A percentile compares a stretch with the other conserved stretches of the same genome.
These are phyloP conservation scores for Lepidocyrtinus sp. DNA, from an alignment of 2,888 invertebrate genomes.

Conservation along the genomic window DNA sequence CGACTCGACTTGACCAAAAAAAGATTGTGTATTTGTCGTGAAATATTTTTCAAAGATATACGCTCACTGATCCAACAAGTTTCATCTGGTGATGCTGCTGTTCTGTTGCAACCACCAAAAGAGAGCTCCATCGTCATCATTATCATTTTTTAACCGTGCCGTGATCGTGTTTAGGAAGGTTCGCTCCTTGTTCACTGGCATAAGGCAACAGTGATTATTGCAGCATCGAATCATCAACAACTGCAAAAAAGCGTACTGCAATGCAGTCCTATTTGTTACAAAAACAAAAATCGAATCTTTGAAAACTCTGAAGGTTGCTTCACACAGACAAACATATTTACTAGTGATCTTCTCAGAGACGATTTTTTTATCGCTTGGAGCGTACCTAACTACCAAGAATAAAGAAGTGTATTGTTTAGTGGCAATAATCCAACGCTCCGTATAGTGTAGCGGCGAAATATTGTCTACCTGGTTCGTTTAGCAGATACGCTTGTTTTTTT, in stretches of 20 bases:
- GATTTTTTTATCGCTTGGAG: background rate
- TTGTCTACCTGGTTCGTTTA: background rate
- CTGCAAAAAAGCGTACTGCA: background rate
- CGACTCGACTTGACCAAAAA: background rate
- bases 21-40: background rate
- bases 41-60: background rate
- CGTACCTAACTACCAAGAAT: background rate
- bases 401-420: background rate
- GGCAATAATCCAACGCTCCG: background rate
- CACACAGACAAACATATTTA: conserved; percentile 34
- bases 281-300: conserved; percentile 46
- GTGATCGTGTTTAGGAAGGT: conserved; percentile 39
- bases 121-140: background rate
- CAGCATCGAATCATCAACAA: conserved; percentile 46
- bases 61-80: conserved; percentile 48
- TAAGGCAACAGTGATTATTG: conserved; percentile 53
- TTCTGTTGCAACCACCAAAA: conserved; percentile 33
- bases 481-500: no score
- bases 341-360: conserved; percentile 23
- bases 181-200: conserved; percentile 27
- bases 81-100: conserved; percentile 44
- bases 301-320: conserved; percentile 51
- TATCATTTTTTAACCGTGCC: conserved; percentile 2
- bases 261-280: conserved; percentile 14
- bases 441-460: background rate